Base-by-base conservation (phyloP, 2,797 vertebrate genomes). In the Fistularia tabacaria region DNA sequence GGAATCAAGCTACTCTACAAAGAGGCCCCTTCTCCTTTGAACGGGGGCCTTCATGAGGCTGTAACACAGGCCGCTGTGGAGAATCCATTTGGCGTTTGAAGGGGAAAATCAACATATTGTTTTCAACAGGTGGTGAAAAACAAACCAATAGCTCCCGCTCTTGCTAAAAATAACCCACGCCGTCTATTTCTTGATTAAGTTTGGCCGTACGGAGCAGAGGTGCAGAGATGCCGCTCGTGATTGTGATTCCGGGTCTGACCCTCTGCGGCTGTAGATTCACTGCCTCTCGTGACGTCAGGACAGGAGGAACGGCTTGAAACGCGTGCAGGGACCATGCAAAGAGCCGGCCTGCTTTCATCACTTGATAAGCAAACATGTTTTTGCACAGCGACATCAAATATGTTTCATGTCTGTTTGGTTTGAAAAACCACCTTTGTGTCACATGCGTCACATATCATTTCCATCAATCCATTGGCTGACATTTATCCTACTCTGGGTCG, bases 1-100 rank as follows among this genome's bases (percentile, higher is more conserved):
- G 13, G 38, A 72, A 72, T 68, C 56, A 73, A 74, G 70, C 41
- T 62, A 42, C 6, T 36, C 37, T 9, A 61, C 43, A 69, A 63
- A 71, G 44, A 64, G 51, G 52, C 12, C 55, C 1, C 3, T 14
- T 42, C 25, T 36, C 57, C 57, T 9, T n/a, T 38, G 45, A 53
- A 7, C 14, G 44, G 54, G 10, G 14, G 38, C 38, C 25, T 25
- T 25, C 25, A 5, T 25, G 25, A 25, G 2, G 25, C 25, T 5
- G 25, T 25, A 2, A 25, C 25, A 25, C 25, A 2, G 25, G 25
- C 25, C 25, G 25, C 25, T 5, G 25, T 25, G 25, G 7, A 44
- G 13, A 7, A 48, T 58, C 9, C 36, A 57, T 14, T 7, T 44
- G 14, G 46, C 48, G 10, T 49, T 45, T 54, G 36, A 54, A 14